A percentile compares a stretch with the other conserved stretches of the same genome.
Evolutionary conservation across 2,113 vertebrate genomes (phyloP).

Genomic region (Chlamydotis undulata): DNA sequence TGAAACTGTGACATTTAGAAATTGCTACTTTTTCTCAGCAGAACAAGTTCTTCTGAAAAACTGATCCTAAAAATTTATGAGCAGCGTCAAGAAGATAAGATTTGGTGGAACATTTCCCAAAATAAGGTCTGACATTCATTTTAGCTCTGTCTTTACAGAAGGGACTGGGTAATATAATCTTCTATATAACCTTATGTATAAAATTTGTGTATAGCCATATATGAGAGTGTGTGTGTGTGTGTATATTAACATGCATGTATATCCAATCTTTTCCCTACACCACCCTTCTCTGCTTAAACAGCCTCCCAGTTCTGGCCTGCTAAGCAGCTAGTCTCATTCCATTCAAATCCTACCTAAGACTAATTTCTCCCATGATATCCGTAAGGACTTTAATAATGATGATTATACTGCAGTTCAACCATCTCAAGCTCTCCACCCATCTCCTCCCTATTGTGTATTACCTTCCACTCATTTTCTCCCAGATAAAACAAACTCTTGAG

Average conservation of each 20-base stretch:
- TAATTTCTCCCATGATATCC: slow-evolving; percentile 64
- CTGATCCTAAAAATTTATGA: background rate
- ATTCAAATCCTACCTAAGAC: slow-evolving; percentile 59
- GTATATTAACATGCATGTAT: background rate
- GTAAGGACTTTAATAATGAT: slow-evolving; percentile 54
- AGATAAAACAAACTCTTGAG: slow-evolving; percentile 60
- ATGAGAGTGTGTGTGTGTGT: background rate
- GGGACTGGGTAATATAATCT: background rate
- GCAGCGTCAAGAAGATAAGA: background rate
- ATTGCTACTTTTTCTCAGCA: background rate
- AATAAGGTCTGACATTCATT: background rate
- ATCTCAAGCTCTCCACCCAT: slow-evolving; percentile 52
- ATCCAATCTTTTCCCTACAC: background rate
- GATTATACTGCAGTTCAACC: slow-evolving; percentile 48
- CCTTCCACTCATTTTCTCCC: slow-evolving; percentile 55
- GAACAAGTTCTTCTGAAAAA: background rate
- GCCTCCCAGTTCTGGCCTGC: background rate
- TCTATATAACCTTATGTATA: background rate
- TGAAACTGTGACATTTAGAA: background rate
- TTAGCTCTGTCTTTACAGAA: background rate
- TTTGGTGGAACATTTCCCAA: background rate
- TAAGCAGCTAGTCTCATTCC: slow-evolving; percentile 28
- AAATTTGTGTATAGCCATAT: background rate
- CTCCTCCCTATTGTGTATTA: slow-evolving; percentile 60
- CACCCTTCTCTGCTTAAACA: background rate